A percentile compares a stretch with the other conserved stretches of the same genome.
These are phyloP conservation scores for Bolinopsis microptera DNA, from an alignment of 37 sponge, comb jelly and placozoan species.

Conservation along the genomic window DNA sequence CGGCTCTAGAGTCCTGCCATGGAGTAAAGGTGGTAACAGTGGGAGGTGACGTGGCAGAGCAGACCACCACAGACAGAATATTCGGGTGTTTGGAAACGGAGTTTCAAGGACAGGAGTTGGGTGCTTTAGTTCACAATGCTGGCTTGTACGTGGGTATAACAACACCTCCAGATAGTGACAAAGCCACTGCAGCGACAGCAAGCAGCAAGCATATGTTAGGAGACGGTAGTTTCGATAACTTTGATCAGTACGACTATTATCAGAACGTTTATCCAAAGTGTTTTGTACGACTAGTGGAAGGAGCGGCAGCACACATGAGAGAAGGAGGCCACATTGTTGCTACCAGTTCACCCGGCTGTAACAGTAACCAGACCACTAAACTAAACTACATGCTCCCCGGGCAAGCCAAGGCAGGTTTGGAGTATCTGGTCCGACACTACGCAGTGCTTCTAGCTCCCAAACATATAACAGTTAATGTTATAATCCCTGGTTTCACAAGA, in stretches of 20 bases:
- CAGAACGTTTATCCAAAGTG: neutral
- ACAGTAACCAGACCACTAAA: neutral
- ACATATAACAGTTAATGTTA: neutral
- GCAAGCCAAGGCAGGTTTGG: neutral
- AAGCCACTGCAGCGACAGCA: neutral
- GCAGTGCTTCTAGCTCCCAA: neutral
- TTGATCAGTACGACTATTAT: neutral
- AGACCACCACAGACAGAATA: neutral
- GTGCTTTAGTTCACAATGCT: neutral
- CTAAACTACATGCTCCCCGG: neutral
- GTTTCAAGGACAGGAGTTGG: neutral
- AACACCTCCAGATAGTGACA: neutral
- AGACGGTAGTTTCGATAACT: neutral
- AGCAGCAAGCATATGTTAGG: neutral
- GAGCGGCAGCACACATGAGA: neutral
- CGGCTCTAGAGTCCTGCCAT: neutral
- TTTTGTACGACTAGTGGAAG: neutral
- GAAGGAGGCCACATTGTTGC: neutral
- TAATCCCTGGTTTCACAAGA: neutral
- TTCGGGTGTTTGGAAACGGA: neutral
- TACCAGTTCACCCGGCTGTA: neutral
- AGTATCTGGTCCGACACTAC: neutral
- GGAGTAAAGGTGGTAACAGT: neutral
- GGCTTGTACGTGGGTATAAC: neutral
- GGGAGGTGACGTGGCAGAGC: neutral